Evolutionary conservation across 2,888 invertebrate genomes (phyloP), one percentile per base, ranked within the genome.

Genomic region (Ectemnius cavifrons): DNA sequence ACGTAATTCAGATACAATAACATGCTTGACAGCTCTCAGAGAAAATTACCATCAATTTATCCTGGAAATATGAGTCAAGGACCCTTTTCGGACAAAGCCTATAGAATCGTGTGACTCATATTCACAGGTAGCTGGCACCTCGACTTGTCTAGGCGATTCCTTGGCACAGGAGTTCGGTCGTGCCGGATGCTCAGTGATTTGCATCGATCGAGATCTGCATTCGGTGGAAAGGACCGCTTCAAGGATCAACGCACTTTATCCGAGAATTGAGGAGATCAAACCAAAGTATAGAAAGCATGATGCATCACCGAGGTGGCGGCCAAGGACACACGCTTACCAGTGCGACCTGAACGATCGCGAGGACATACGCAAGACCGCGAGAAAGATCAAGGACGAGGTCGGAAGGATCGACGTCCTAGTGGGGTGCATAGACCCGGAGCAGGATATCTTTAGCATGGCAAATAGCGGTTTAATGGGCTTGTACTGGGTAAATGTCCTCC

Each of bases 401-500:
- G 90, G 89, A 4, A 76, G 75, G 2, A 73, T 90, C 64, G 88
- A 90, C 66, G 82, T 89, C 2, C 80, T 90, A n/a, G 86, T 90
- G 16, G 90, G 88, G 11, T 90, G 90, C 64, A 75, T 81, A 11
- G 87, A 84, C 0, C 63, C 84, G 20, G 75, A 81, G 61, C 83
- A 85, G 63, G 85, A 85, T 66, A 84, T 88, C 45, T 87, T 89
- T 62, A 87, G 88, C 46, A 85, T 85, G 3, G 84, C 89, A 63
- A 86, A 78, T 70, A 85, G 72, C 6, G 89, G 87, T 11, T 78
- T 90, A 49, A 89, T 89, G 90, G 87, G 88, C 75, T 89, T 90
- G 67, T 90, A 89, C 56, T 90, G 90, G 90, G 90, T 88, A 62
- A 63, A 76, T 47, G 14, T 57, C 13, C 27, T n/a, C 16, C 56